Conservation (phyloP, 2,888 invertebrate genomes). For the Tuta absoluta region DNA sequence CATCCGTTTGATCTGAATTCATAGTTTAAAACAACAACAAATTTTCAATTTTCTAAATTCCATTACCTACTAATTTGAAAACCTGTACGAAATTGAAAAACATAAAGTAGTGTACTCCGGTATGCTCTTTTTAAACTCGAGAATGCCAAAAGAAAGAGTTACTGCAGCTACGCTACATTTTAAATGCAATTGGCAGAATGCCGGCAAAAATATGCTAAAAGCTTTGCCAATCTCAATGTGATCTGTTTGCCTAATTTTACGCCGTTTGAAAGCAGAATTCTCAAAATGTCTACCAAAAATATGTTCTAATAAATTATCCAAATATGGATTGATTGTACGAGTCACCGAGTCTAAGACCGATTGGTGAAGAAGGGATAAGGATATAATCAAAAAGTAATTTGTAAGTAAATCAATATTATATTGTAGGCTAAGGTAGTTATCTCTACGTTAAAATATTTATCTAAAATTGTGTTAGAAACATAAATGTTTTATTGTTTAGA, state of each 20-base stretch:
- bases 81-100: not conserved
- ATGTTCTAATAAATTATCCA: not conserved
- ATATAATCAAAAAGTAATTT: conserved; percentile 22
- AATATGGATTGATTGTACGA: not conserved
- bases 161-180: not conserved
- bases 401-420: conserved; percentile 20
- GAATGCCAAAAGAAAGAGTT: conserved; percentile 4
- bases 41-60: not conserved
- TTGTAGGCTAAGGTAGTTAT: conserved; percentile 22
- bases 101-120: not conserved
- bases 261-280: not conserved
- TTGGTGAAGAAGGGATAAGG: conserved; percentile 1
- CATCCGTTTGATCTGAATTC: not conserved
- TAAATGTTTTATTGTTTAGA: conserved; percentile 43
- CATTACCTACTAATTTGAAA: not conserved
- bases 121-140: not conserved
- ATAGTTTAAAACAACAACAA: not conserved
- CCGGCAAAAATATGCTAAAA: conserved; percentile 22
- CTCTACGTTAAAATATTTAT: conserved; percentile 23
- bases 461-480: conserved; percentile 39
- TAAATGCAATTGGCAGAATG: conserved; percentile 18
- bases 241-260: not conserved
- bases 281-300: not conserved
- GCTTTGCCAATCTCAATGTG: not conserved
- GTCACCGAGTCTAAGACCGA: not conserved